Evolutionary conservation across 2,888 invertebrate genomes (phyloP), one percentile per base, ranked within the genome.

Genomic region (Dorcus hopei): DNA sequence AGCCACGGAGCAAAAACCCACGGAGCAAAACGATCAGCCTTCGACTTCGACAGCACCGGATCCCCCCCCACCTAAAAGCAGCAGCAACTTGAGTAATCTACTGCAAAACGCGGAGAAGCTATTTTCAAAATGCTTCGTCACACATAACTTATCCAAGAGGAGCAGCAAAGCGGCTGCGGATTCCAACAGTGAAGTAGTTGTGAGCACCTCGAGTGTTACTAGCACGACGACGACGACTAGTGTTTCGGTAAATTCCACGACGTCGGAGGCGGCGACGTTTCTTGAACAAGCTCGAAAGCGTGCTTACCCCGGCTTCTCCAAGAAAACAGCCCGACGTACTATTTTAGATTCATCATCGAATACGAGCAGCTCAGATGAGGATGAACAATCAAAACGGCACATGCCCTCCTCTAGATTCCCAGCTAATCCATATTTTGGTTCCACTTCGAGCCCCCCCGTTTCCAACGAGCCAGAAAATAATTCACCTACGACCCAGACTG

Each of bases 351-450:
- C 71, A 9, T 73, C 72, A 11, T 72, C 74, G 5, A 71, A 73
- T 49, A 74, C 70, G 41, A 70, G 66, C 43, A 75, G 75, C 55
- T 74, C 74, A 1, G 75, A 74, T 9, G 63, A 65, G 49, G 69
- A 68, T 5, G 65, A 65, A 7, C 49, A 55, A 7, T 43, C 51
- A 1, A 61, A 52, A 33, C 62, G 59, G 42, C 48, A 60, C 39
- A 23, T 52, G 23, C 23, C 19, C 19, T 45, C 45, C 23, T 45
- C 45, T 19, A 45, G 45, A 45, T 45, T 45, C 8, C 45, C 45
- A 45, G 16, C 14, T 9, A 8, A 1, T 45, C 9, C 16, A 6
- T 45, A 19, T 45, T 9, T 19, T 2, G 16, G 16, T 9, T 19
- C 16, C 14, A 9, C 45, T 45, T 9, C 45, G 3, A 19, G 19